phyloP scores from a whole-genome alignment of 2,888 invertebrate genomes.

The Carterocephalus palaemon region DNA sequence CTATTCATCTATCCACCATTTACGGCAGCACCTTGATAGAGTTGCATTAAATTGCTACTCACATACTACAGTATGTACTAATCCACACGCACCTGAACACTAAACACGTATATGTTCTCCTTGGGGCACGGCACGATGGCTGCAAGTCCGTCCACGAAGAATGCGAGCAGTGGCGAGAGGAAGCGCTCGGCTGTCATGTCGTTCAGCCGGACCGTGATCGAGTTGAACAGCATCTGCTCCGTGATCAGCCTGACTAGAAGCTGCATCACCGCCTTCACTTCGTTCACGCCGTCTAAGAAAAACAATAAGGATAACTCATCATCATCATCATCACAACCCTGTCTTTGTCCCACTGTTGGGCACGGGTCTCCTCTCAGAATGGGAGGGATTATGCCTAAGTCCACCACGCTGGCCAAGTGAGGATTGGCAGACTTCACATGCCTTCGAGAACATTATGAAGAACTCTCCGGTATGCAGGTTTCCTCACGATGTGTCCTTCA shows the following conservation, averaged over 20 bases:
- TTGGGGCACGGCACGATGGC: constrained; percentile 95
- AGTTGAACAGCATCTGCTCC: constrained; percentile 95
- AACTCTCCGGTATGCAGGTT: too few relatives aligned
- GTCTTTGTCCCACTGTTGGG: too few relatives aligned
- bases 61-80: constrained; percentile 15
- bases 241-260: constrained; percentile 94
- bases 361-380: too few relatives aligned
- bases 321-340: too few relatives aligned
- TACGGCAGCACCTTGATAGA: too few relatives aligned
- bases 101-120: constrained; percentile 95
- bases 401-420: too few relatives aligned
- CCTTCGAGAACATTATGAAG: too few relatives aligned
- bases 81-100: constrained; percentile 82
- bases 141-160: constrained; percentile 93
- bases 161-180: constrained; percentile 90
- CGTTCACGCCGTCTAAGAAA: constrained; percentile 91
- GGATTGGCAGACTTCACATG: too few relatives aligned
- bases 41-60: too few relatives aligned
- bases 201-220: constrained; percentile 94
- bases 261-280: constrained; percentile 95
- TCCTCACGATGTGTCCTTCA: too few relatives aligned
- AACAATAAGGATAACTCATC: not conserved
- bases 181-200: constrained; percentile 97
- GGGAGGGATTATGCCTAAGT: too few relatives aligned
- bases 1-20: too few relatives aligned